Base-by-base conservation (phyloP, 2,888 invertebrate genomes). In the Chrysopilus asiliformis region DNA sequence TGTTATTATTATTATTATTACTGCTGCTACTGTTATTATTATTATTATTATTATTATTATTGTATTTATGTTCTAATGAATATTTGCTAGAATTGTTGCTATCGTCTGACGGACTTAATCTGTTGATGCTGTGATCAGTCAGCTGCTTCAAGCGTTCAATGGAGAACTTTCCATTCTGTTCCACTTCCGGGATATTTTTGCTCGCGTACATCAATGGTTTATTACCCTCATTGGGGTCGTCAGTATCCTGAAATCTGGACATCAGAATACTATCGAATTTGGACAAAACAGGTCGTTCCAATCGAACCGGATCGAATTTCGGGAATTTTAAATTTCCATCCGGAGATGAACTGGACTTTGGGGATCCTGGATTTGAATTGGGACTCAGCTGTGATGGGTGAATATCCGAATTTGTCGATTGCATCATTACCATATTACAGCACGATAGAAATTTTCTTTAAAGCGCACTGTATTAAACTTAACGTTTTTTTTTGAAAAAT, bases 361-460 rank as follows among this genome's bases (percentile, higher is more conserved):
- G 64, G 4, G 64, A 64, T 29, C 55, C 58, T 3, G 63, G 62
- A 44, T 53, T 56, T 4, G 61, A 61, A 25, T 57, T 56, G 31
- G 64, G 63, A 48, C 62, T 62, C 49, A 60, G 47, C 31, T 59
- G 55, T 27, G 52, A 52, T 45, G 55, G 48, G 44, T 54, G 48
- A 24, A 52, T 45, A 43, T 54, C 53, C 44, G 49, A 46, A 51
- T 55, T 51, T 45, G 53, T 47, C 44, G 64, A 57, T 45, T 61
- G 64, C 50, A 64, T 50, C 63, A 63, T 64, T 55, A 64, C 64
- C 64, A 64, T 64, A 48, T 38, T 44, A 44, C 22, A 14, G 13
- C 13, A 10, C 14, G 13, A 13, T 31, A n/a, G n/a, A n/a, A n/a
- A n/a, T n/a, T n/a, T n/a, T n/a, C n/a, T n/a, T n/a, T n/a, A n/a